Percentiles rank a stretch among this genome's conserved stretches.
Evolutionary conservation across 2,888 invertebrate genomes (phyloP).

Genomic region (Augochlorella aurata): DNA sequence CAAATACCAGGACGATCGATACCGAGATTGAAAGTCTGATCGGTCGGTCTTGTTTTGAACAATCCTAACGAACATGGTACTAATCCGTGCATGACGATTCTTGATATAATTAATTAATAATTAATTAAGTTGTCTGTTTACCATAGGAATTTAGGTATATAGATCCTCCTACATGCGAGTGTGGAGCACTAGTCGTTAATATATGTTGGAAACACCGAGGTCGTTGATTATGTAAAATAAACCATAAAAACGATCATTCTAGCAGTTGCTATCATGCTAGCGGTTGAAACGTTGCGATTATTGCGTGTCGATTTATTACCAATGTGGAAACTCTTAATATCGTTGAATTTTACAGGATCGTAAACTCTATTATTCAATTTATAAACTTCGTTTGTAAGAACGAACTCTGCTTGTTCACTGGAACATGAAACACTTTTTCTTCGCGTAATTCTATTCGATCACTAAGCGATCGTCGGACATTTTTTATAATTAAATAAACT

Average conservation of each 20-base stretch:
- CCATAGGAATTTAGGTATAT: slow-evolving; percentile 61
- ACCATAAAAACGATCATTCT: slow-evolving; percentile 39
- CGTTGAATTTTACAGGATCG: neutral
- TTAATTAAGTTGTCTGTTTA: slow-evolving; percentile 55
- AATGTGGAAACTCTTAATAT: neutral
- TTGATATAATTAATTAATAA: slow-evolving; percentile 63
- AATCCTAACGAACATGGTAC: slow-evolving; percentile 24
- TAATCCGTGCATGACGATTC: slow-evolving; percentile 40
- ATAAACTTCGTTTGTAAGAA: neutral
- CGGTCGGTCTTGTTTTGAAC: neutral
- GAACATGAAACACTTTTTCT: neutral
- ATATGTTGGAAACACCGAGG: slow-evolving; percentile 41
- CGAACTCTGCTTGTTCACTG: neutral
- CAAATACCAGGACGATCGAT: neutral
- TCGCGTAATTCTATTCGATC: neutral
- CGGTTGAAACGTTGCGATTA: slow-evolving; percentile 27
- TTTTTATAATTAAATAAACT: no score
- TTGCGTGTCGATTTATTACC: neutral
- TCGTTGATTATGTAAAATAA: slow-evolving; percentile 52
- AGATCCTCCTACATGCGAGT: slow-evolving; percentile 54
- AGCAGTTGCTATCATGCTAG: neutral
- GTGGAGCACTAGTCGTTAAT: slow-evolving; percentile 22
- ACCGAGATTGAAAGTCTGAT: slow-evolving; percentile 11
- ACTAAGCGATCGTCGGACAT: neutral
- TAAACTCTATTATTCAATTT: neutral